A percentile compares a stretch with the other conserved stretches of the same genome.
phyloP scores from a whole-genome alignment of 2,113 vertebrate species.

The Cyanoramphus novaezelandiae region DNA sequence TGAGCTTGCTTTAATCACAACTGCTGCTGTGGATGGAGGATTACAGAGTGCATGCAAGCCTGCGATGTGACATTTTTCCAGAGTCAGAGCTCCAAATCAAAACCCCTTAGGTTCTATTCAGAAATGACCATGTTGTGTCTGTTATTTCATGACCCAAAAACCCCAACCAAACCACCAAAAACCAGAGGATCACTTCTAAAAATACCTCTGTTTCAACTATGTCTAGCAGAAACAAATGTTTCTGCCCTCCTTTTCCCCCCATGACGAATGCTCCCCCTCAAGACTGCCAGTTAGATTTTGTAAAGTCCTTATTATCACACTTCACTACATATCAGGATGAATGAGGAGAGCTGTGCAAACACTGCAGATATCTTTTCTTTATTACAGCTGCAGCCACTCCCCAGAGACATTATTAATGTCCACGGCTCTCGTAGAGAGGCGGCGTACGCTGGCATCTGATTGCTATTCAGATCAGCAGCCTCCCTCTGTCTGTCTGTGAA shows the following conservation, averaged over 20 bases:
- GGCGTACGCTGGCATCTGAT: slow-evolving; percentile 38
- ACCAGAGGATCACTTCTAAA: neutral
- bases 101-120: neutral
- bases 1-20: neutral
- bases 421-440: slow-evolving; percentile 14
- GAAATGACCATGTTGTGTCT: neutral
- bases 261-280: neutral
- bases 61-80: neutral
- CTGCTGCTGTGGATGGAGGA: neutral
- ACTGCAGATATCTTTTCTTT: slow-evolving; percentile 49
- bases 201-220: neutral
- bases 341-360: slow-evolving; percentile 22
- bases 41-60: neutral
- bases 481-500: slow-evolving; percentile 56
- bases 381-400: slow-evolving; percentile 62
- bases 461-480: slow-evolving; percentile 66
- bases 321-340: slow-evolving; percentile 37
- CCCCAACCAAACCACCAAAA: neutral
- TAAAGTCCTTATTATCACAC: slow-evolving; percentile 52
- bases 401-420: slow-evolving; percentile 63
- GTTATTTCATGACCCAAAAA: neutral
- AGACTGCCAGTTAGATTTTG: slow-evolving; percentile 45
- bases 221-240: slow-evolving; percentile 3
- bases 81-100: neutral
- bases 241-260: neutral